A percentile compares a stretch with the other conserved stretches of the same genome.
Evolutionary conservation across 2,113 vertebrate genomes (phyloP).

Genomic region (Ursus arctos): DNA sequence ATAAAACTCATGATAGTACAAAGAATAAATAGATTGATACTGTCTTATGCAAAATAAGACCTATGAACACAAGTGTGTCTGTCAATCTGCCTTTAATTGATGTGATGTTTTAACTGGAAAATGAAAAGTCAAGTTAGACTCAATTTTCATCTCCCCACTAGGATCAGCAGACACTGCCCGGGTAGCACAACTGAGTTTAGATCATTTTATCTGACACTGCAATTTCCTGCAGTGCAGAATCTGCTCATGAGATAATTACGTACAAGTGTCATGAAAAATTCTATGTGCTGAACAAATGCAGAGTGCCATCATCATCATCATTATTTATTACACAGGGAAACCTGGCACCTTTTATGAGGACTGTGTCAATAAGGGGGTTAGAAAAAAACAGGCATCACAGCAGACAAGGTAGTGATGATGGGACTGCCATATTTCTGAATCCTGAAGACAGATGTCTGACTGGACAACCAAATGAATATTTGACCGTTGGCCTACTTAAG

Average conservation of each 20-base stretch:
- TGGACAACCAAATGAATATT: background rate
- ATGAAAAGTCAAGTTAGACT: background rate
- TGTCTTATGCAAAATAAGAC: background rate
- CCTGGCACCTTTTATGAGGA: background rate
- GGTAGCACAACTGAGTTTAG: background rate
- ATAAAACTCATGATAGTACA: background rate
- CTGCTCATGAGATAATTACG: slow-evolving; percentile 1
- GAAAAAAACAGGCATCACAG: background rate
- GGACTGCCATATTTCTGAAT: background rate
- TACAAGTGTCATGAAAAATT: background rate
- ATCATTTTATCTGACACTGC: background rate
- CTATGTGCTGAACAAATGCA: background rate
- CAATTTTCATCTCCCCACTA: background rate
- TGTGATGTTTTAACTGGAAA: background rate
- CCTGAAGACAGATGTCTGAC: background rate
- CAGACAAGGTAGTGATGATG: background rate
- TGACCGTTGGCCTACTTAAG: background rate
- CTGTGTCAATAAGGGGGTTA: background rate
- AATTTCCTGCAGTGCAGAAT: slow-evolving; percentile 2
- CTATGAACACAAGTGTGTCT: background rate
- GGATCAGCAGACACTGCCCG: background rate
- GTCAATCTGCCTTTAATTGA: background rate
- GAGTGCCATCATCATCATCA: background rate
- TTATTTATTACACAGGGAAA: background rate
- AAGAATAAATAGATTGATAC: background rate